Conservation (phyloP, 2,888 invertebrate species). For the Busseola fusca region DNA sequence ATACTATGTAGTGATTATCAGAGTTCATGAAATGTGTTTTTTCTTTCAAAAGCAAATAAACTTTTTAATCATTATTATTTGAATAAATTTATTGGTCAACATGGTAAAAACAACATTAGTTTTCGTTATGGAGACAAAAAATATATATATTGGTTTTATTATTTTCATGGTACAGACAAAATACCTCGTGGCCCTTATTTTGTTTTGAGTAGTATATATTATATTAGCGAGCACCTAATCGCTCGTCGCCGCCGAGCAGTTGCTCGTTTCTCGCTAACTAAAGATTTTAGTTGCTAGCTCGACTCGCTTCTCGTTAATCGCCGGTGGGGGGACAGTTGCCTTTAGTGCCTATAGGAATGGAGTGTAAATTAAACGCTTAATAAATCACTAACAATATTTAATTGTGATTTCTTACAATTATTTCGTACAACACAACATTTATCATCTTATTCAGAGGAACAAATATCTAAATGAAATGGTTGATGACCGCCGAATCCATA, state of each 20-base stretch:
- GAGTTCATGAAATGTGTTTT: too few relatives aligned
- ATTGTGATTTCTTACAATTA: conserved; percentile 80
- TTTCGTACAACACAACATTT: conserved; percentile 77
- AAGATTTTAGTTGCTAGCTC: background rate
- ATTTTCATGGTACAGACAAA: too few relatives aligned
- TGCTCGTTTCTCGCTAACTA: background rate
- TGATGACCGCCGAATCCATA: conserved; percentile 49
- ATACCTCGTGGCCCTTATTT: too few relatives aligned
- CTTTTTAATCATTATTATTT: too few relatives aligned
- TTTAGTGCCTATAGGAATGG: background rate
- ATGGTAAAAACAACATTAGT: too few relatives aligned
- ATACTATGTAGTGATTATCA: too few relatives aligned
- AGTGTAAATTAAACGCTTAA: conserved; percentile 53
- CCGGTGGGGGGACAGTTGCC: background rate
- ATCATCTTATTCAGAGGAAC: conserved; percentile 66
- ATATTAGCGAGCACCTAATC: too few relatives aligned
- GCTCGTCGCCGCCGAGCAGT: background rate
- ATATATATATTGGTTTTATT: too few relatives aligned
- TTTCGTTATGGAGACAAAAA: too few relatives aligned
- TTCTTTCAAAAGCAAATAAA: too few relatives aligned
- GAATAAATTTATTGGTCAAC: too few relatives aligned
- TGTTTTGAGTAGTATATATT: too few relatives aligned
- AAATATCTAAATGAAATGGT: conserved; percentile 46
- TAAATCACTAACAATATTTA: conserved; percentile 80
- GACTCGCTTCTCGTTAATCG: background rate